Percentiles rank a stretch among this genome's conserved stretches.
These are phyloP conservation scores for Passer domesticus DNA, from an alignment of 2,113 vertebrate genomes.

Conservation along the genomic window DNA sequence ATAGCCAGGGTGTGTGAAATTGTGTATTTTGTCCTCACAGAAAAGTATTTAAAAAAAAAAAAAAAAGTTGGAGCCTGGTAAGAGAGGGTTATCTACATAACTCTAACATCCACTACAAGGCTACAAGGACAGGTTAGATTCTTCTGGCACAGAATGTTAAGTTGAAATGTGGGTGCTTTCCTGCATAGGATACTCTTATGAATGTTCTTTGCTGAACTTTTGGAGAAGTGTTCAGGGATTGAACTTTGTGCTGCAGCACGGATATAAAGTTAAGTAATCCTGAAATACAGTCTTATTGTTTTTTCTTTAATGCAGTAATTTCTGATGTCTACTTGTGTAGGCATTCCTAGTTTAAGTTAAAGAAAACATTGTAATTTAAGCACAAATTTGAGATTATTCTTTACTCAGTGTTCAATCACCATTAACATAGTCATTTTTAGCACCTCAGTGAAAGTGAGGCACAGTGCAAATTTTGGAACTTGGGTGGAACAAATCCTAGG, in stretches of 20 bases:
- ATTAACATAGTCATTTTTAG: not conserved
- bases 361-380: not conserved
- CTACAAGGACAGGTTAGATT: not conserved
- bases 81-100: not conserved
- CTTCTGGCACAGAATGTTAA: not conserved
- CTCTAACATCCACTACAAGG: not conserved
- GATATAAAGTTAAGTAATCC: not conserved
- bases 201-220: not conserved
- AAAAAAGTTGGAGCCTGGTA: not conserved
- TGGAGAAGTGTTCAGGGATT: not conserved
- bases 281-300: not conserved
- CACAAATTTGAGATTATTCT: not conserved
- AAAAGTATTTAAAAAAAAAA: not conserved
- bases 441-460: not conserved
- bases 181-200: not conserved
- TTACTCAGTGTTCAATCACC: not conserved
- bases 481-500: rapidly evolving
- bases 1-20: not conserved
- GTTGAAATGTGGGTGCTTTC: not conserved
- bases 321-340: not conserved
- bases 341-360: not conserved
- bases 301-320: not conserved
- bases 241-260: rapidly evolving
- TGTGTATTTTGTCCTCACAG: not conserved
- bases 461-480: not conserved